Evolutionary conservation across 2,888 invertebrate species (phyloP), one percentile per base, ranked within the genome.

Genomic region (Druceiella hillmani): DNA sequence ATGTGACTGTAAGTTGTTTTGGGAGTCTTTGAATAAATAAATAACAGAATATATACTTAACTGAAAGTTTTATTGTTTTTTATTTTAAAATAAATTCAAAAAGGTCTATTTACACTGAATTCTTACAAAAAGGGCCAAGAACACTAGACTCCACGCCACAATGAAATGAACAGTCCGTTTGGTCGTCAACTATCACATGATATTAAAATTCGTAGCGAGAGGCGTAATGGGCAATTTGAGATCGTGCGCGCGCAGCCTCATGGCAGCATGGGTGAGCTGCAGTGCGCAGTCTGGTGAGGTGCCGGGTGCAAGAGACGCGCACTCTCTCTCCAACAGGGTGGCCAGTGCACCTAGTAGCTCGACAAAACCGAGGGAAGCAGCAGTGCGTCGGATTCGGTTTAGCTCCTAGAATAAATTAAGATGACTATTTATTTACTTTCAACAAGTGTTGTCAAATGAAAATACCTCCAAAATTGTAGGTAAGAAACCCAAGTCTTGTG

Each of bases 241-340:
- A 48, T 69, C 69, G 22, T 67, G 55, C 1, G 62, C 66, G 24
- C 87, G 74, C 3, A 95, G 68, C 44, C 84, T 83, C 30, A 81
- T 80, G 3, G 90, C 87, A 1, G 92, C 92, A 61, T 94, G 92
- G 10, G 88, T 86, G 41, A 95, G 74, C 58, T 95, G 94, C 40
- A 93, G 62, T 0, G 89, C 83, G 56, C 90, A 91, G 57, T 94
- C 93, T 0, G 89, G 85, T 57, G 89, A 87, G 9, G 88, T 74
- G 41, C 75, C 75, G 7, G 82, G 76, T 0, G 90, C 87, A 36
- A 94, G 65, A 37, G 87, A 67, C 0, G 83, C 78, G 52, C 90
- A 86, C 61, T 97, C 97, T 36, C 93, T 79, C 54, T 97, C 94
- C 47, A 97, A 75, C 43, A 95, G 84, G 36, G 76, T 75, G 0